Evolutionary conservation across 1,140 invertebrate genomes (phyloP), one percentile per base, ranked within the genome.

Genomic region (Caerostris darwini): DNA sequence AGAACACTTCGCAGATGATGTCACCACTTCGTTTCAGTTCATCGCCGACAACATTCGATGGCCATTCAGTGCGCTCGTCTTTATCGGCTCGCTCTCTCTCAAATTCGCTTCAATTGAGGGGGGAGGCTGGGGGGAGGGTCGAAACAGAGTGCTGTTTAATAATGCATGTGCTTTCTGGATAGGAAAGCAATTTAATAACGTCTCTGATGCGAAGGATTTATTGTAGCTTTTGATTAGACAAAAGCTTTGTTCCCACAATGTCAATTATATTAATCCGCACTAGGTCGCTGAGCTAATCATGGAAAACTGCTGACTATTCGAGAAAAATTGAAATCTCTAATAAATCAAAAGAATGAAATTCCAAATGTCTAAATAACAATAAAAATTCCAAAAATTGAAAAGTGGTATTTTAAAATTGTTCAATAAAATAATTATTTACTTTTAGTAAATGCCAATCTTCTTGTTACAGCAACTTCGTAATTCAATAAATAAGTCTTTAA

Each of bases 61-160:
- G 8, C 10, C 71, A 77, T 77, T 77, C 34, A 77, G 7, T 5
- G 61, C 7, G 17, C 10, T 17, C 61, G 10, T 10, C 10, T 50
- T 77, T 77, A 77, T 77, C 71, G 50, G 61, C 61, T 67, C 61
- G 14, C 61, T 34, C 34, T 34, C 71, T 77, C 71, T 34, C 71
- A 4, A 50, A 77, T 77, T 12, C 50, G 34, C 71, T 77, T 77
- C 10, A 77, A 10, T 12, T 77, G 71, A 34, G 10, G 4, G 71
- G 10, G 12, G 7, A 2, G 34, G n/a, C n/a, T n/a, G n/a, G 34
- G 34, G 2, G 7, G 4, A 34, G 10, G 12, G 34, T 53, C 14
- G 34, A 5, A 53, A 34, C 34, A 50, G 53, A 77, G 34, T 53
- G 34, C 3, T 50, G 34, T 77, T 77, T 77, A 77, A 77, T 77